These are phyloP conservation scores for Channa argus DNA, from an alignment of 2,113 vertebrate species.

Conservation along the genomic window DNA sequence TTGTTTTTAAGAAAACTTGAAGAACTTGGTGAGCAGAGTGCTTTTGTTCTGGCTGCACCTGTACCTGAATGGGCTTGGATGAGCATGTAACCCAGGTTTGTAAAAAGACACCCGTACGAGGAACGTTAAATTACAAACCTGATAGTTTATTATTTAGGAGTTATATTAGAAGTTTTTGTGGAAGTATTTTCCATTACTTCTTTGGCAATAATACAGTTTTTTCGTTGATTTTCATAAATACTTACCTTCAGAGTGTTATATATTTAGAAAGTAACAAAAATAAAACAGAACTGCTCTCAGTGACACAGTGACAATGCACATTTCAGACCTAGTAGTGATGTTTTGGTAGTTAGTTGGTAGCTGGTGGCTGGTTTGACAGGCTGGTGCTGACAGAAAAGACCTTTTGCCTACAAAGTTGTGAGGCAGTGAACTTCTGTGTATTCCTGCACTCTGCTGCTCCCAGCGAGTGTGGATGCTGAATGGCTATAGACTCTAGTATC, in stretches of 20 bases:
- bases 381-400: slow-evolving; percentile 65
- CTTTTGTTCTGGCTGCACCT: neutral
- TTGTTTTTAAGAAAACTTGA: no score
- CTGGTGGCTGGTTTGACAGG: slow-evolving; percentile 63
- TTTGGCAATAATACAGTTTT: no score
- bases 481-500: slow-evolving; percentile 55
- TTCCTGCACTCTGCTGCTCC: slow-evolving; percentile 58
- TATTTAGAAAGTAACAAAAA: neutral
- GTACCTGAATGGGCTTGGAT: neutral
- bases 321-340: slow-evolving; percentile 39
- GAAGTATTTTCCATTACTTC: neutral
- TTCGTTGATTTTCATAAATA: no score
- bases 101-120: neutral
- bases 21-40: neutral
- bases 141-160: no score
- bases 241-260: no score
- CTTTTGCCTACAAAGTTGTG: slow-evolving; percentile 68
- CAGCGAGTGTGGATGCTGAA: slow-evolving; percentile 33
- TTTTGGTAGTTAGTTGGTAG: neutral
- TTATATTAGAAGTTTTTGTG: no score
- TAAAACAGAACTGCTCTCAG: neutral
- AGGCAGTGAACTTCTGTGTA: slow-evolving; percentile 35
- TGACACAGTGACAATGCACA: neutral
- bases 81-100: no score
- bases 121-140: neutral